A percentile compares a stretch with the other conserved stretches of the same genome.
These are phyloP conservation scores for Propsilocerus akamusi DNA, from an alignment of 1,140 invertebrate species.

Conservation along the genomic window DNA sequence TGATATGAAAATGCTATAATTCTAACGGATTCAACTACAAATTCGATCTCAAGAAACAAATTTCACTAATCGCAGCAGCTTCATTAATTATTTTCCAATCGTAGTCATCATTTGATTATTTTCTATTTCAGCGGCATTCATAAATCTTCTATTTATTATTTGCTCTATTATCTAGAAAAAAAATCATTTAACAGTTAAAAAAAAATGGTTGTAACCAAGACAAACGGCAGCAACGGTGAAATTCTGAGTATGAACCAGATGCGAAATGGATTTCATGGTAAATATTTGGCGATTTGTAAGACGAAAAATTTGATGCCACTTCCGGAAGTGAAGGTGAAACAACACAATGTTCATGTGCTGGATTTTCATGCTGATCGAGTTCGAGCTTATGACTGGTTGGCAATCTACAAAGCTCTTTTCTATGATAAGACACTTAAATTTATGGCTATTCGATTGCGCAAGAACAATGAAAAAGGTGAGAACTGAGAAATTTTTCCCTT, in stretches of 20 bases:
- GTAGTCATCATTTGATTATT: too few relatives aligned
- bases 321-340: slow-evolving; percentile 18
- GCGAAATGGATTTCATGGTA: slow-evolving; percentile 15
- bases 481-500: background rate
- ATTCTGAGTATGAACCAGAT: background rate
- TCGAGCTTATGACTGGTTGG: slow-evolving; percentile 38
- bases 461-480: slow-evolving; percentile 16
- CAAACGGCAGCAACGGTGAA: background rate
- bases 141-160: too few relatives aligned
- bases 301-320: slow-evolving; percentile 18
- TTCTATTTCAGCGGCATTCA: too few relatives aligned
- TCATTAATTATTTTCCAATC: too few relatives aligned
- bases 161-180: too few relatives aligned
- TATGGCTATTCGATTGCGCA: slow-evolving; percentile 25
- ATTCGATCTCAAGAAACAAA: too few relatives aligned
- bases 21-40: too few relatives aligned
- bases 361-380: slow-evolving; percentile 39
- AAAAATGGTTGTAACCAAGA: too few relatives aligned
- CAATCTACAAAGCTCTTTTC: slow-evolving; percentile 34
- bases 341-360: slow-evolving; percentile 24
- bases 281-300: slow-evolving; percentile 19
- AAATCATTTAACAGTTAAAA: too few relatives aligned
- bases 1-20: too few relatives aligned
- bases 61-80: too few relatives aligned
- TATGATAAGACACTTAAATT: slow-evolving; percentile 33